These are phyloP conservation scores for Aquatica leii DNA, from an alignment of 2,888 invertebrate genomes.

Conservation along the genomic window DNA sequence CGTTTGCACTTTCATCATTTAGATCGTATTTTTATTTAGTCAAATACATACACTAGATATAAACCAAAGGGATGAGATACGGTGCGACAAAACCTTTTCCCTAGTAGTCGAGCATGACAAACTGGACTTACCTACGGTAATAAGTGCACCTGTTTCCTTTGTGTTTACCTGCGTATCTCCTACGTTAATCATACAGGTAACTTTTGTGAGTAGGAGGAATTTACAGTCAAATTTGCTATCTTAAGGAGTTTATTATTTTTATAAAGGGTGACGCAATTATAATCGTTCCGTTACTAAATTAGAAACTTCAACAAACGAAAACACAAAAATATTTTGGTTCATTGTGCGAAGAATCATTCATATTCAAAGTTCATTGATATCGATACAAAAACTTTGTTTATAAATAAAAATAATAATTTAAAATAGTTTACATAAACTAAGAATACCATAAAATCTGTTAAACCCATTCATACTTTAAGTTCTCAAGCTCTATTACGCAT, in stretches of 20 bases:
- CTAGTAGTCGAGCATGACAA: slow-evolving; percentile 24
- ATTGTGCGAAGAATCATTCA: too few relatives aligned
- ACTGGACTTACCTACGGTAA: slow-evolving; percentile 38
- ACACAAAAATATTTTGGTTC: too few relatives aligned
- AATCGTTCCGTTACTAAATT: background rate
- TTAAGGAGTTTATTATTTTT: background rate
- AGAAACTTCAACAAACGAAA: too few relatives aligned
- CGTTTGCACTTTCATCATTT: slow-evolving; percentile 8
- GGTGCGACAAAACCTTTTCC: slow-evolving; percentile 19
- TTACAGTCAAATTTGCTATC: background rate
- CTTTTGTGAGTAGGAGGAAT: background rate
- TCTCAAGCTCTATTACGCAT: too few relatives aligned
- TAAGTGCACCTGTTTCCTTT: slow-evolving; percentile 57
- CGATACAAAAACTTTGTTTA: too few relatives aligned
- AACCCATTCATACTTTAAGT: too few relatives aligned
- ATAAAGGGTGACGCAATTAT: background rate
- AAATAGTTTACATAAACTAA: too few relatives aligned
- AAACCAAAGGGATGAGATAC: background rate
- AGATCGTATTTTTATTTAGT: slow-evolving; percentile 7
- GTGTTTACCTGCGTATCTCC: slow-evolving; percentile 57
- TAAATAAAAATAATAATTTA: too few relatives aligned
- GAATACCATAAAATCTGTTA: too few relatives aligned
- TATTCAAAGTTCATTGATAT: too few relatives aligned
- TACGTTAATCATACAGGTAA: slow-evolving; percentile 31
- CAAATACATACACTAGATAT: too few relatives aligned